phyloP scores from a whole-genome alignment of 2,113 vertebrate genomes.

The Bubalus kerabau region DNA sequence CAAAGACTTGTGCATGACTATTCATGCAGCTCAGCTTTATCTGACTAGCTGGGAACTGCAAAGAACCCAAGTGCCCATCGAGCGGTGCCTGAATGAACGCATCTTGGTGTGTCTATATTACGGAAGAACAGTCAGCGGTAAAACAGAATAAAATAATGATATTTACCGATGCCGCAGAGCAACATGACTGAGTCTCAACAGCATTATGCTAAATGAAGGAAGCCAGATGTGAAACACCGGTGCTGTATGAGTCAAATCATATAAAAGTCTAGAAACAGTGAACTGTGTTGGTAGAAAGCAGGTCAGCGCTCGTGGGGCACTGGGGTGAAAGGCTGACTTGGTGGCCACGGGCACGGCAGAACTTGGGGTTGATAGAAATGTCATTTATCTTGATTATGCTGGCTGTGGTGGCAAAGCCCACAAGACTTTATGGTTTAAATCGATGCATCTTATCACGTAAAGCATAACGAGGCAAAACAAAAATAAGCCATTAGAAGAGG shows the following conservation, averaged over 20 bases:
- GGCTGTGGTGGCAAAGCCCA: neutral
- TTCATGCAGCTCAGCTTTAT: neutral
- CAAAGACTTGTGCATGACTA: neutral
- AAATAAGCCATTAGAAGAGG: neutral
- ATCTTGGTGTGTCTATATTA: accelerated
- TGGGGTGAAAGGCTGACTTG: accelerated
- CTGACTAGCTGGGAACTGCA: too few species aligned
- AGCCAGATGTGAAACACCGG: accelerated
- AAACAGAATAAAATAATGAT: accelerated
- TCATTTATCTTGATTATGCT: accelerated
- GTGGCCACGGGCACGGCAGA: accelerated
- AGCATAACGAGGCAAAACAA: neutral
- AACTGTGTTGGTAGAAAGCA: neutral
- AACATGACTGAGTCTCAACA: neutral
- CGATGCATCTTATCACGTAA: neutral
- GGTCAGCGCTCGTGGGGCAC: accelerated
- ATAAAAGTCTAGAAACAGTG: accelerated
- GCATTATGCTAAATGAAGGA: neutral
- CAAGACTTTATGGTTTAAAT: accelerated
- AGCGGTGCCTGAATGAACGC: accelerated
- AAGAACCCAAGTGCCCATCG: neutral
- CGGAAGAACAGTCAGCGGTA: accelerated
- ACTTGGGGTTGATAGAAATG: neutral
- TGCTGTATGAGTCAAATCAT: accelerated
- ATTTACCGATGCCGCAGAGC: accelerated